These are phyloP conservation scores for Stichodactyla mertensii DNA, from an alignment of 64 coral and sea anemone species.

Conservation along the genomic window DNA sequence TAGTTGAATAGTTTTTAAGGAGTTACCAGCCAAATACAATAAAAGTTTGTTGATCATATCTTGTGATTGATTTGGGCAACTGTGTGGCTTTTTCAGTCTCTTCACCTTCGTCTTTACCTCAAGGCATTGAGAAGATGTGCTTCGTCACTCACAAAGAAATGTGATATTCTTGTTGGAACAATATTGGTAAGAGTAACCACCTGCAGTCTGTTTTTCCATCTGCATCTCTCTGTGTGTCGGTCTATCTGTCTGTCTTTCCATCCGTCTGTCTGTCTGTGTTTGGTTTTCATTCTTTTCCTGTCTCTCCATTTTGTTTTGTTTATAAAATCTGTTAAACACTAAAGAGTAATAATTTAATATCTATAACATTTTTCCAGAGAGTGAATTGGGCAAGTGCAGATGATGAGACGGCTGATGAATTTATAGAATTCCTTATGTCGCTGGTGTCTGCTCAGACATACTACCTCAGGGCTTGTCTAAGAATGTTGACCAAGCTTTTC, in stretches of 20 bases:
- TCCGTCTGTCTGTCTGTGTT: background rate
- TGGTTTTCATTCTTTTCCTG: background rate
- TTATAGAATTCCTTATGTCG: conserved; percentile 83
- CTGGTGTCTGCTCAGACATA: conserved; percentile 89
- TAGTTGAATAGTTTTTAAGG: too few species aligned
- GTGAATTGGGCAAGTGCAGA: conserved; percentile 68
- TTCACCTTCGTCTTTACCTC: conserved; percentile 69
- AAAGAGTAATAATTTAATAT: too few species aligned
- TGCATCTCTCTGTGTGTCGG: background rate
- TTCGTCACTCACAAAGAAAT: conserved; percentile 62
- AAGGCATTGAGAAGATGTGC: conserved; percentile 67
- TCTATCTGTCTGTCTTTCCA: background rate
- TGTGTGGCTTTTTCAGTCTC: conserved; percentile 11
- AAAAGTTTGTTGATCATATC: too few species aligned
- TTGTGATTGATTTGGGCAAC: too few species aligned
- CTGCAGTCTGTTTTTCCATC: background rate
- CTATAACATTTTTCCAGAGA: conserved; percentile 22
- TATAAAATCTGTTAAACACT: too few species aligned
- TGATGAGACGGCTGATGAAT: conserved; percentile 66
- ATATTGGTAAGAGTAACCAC: conserved; percentile 52
- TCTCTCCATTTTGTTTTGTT: background rate
- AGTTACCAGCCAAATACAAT: too few species aligned
- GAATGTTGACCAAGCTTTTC: conserved; percentile 76
- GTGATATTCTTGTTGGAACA: conserved; percentile 88
- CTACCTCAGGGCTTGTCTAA: conserved; percentile 80